Conservation (phyloP, 2,797 vertebrate genomes). For the Xyrichtys novacula region DNA sequence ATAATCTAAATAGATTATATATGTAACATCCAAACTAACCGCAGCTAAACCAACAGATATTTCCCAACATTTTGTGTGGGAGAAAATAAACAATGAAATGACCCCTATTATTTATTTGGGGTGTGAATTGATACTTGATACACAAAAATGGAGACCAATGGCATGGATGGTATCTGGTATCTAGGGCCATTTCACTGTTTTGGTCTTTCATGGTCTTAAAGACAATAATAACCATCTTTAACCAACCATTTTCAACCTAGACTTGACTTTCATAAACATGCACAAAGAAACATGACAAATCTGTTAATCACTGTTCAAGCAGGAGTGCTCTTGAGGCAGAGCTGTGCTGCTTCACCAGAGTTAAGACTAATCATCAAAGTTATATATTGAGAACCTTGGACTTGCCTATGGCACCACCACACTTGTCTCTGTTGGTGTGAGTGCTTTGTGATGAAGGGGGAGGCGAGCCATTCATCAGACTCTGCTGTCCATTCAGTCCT, state of each 20-base stretch:
- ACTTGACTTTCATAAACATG: neutral
- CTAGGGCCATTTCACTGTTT: neutral
- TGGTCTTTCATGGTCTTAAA: neutral
- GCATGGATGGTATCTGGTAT: neutral
- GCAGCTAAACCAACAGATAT: too few species aligned
- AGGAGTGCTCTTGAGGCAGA: constrained; percentile 8
- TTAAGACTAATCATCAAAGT: constrained; percentile 25
- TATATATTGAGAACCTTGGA: constrained; percentile 35
- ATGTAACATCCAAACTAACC: too few species aligned
- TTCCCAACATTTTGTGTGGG: too few species aligned
- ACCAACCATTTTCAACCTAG: neutral
- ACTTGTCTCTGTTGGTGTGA: constrained; percentile 50
- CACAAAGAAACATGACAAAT: neutral
- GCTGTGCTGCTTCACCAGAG: constrained; percentile 30
- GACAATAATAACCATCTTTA: neutral
- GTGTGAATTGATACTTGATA: too few species aligned
- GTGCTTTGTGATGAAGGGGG: constrained; percentile 72
- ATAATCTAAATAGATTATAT: too few species aligned
- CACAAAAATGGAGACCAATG: neutral
- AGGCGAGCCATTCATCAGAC: constrained; percentile 73
- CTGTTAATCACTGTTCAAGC: neutral
- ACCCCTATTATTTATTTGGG: too few species aligned
- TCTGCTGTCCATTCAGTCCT: constrained; percentile 72
- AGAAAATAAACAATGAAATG: too few species aligned
- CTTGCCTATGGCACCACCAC: constrained; percentile 20